A percentile compares a stretch with the other conserved stretches of the same genome.
These are phyloP conservation scores for Palythoa grandis DNA, from an alignment of 92 coral and sea anemone genomes.

Conservation along the genomic window DNA sequence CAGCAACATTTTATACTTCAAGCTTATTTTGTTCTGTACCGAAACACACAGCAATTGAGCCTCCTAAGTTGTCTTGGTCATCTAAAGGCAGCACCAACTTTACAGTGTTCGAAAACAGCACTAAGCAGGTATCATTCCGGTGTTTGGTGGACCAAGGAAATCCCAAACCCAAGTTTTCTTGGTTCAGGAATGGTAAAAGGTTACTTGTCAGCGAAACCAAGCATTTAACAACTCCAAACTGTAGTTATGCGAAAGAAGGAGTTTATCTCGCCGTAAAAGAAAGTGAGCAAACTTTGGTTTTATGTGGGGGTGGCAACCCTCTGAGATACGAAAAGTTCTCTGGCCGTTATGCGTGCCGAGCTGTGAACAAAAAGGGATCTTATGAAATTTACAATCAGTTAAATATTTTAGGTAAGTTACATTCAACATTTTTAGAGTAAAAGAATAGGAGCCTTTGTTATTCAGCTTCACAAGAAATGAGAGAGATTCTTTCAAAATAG, in stretches of 20 bases:
- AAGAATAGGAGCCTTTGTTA: no score
- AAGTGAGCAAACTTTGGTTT: neutral
- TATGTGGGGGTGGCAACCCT: constrained; percentile 9
- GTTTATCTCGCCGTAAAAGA: neutral
- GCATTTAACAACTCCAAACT: constrained; percentile 19
- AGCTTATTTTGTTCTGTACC: neutral
- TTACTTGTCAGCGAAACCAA: neutral
- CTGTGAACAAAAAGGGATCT: constrained; percentile 3
- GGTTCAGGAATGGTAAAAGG: constrained; percentile 10
- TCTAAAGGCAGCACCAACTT: constrained; percentile 1
- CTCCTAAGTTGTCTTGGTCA: constrained; percentile 22
- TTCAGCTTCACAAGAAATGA: no score
- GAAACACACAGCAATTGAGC: neutral
- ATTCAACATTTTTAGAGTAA: no score
- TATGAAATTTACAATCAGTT: neutral
- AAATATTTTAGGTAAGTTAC: constrained; percentile 8
- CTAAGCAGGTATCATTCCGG: neutral
- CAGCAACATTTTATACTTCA: no score
- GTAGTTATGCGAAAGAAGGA: constrained; percentile 10
- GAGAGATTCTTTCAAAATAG: no score
- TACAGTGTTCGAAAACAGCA: neutral
- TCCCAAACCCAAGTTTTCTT: neutral
- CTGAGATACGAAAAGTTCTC: constrained; percentile 11
- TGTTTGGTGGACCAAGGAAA: constrained; percentile 3
- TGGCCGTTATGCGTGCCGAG: constrained; percentile 9